phyloP scores from a whole-genome alignment of 2,888 invertebrate genomes.

The Panorpa germanica region DNA sequence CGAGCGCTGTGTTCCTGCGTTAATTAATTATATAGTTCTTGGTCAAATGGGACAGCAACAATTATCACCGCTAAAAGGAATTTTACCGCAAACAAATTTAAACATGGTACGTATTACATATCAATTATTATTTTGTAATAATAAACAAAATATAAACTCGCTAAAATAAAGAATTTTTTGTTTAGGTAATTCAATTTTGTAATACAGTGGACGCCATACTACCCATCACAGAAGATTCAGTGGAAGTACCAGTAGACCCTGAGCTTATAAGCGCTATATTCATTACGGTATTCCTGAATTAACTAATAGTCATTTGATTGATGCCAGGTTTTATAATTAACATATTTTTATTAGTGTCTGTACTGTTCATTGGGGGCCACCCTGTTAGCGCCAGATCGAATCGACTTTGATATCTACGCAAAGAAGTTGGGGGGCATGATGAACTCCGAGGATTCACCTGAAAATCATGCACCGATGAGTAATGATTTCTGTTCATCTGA shows the following conservation, averaged over 20 bases:
- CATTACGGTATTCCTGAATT: conserved; percentile 26
- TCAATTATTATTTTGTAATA: conserved; percentile 3
- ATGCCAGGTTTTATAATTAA: conserved; percentile 3
- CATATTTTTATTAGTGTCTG: conserved; percentile 33
- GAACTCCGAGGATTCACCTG: conserved; percentile 40
- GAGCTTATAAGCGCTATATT: conserved; percentile 53
- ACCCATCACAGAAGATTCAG: conserved; percentile 30
- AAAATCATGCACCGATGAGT: conserved; percentile 43
- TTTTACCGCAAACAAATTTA: conserved; percentile 67
- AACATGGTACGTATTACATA: conserved; percentile 43
- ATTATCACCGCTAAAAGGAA: conserved; percentile 54
- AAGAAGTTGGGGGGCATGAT: conserved; percentile 56
- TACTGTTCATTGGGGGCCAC: conserved; percentile 76
- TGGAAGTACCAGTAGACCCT: conserved; percentile 27
- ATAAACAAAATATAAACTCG: neutral
- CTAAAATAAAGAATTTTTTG: conserved; percentile 7
- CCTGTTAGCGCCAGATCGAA: conserved; percentile 44
- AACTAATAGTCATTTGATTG: neutral
- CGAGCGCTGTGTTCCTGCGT: conserved; percentile 53
- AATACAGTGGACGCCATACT: conserved; percentile 58
- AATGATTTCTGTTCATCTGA: conserved; percentile 15
- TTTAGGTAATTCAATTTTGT: conserved; percentile 60
- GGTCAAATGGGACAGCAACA: conserved; percentile 59
- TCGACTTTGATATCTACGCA: conserved; percentile 60
- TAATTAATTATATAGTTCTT: conserved; percentile 46